Base-by-base conservation (phyloP, 2,888 invertebrate species). In the Rotaria macrura region DNA sequence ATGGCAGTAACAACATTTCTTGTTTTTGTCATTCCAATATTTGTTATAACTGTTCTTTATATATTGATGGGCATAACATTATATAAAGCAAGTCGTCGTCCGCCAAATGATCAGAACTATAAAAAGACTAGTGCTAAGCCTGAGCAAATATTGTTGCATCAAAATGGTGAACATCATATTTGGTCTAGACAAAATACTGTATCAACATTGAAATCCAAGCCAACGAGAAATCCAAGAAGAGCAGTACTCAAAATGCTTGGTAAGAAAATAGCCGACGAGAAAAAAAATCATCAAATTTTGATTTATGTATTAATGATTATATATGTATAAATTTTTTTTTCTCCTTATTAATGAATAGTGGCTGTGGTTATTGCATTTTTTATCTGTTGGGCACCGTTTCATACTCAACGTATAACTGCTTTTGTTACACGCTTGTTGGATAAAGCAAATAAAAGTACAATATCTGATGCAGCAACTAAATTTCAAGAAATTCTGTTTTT, bases 361-460 rank as follows among this genome's bases (percentile, higher is more conserved):
- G 95, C 95, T 5, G 96, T 97, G 40, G 97, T 97, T 85, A 93
- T 96, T 14, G 95, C 95, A 93, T 95, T 95, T 91, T 95, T 95
- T 86, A 94, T 96, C 6, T 96, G 96, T 86, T 94, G 95, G 88
- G 95, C 96, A 0, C 96, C 97, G 2, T 96, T 96, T 91, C 96
- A 96, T 91, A 94, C 95, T 23, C 96, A 96, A 91, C 92, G 96
- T 85, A 92, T 96, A 85, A 93, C 95, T 90, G 95, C 94, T 90
- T 88, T 91, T 57, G 91, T 90, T 87, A 88, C 91, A 6, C 84
- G 87, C 3, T 79, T 79, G 43, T 43, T 79, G n/a, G 79, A 79
- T 43, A 79, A 79, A 79, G 79, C 79, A 79, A 79, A 79, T 79
- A 79, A 79, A 43, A 43, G 43, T 43, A 40, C 23, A 14, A 79